Evolutionary conservation across 2,113 vertebrate species (phyloP), one percentile per base, ranked within the genome.

Genomic region (Malurus elegans): DNA sequence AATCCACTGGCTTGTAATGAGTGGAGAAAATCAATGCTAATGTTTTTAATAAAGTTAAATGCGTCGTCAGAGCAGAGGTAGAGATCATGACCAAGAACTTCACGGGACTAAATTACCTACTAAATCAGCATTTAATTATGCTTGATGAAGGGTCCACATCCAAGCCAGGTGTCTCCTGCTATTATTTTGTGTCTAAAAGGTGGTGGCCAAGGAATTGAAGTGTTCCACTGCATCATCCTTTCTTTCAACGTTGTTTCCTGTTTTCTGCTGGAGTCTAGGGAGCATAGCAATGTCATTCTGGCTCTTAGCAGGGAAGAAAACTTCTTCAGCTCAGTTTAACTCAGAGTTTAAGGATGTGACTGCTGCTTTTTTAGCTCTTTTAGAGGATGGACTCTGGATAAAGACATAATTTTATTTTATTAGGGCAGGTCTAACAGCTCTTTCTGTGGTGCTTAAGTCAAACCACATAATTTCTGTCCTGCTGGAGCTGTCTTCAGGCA

Each of bases 31-130:
- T 94, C 86, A 80, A 79, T 82, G 66, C 54, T 79, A 71, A 20
- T 56, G 42, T 85, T 89, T 88, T 92, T 94, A 92, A 76, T 94
- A 44, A 72, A 81, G 88, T 75, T 87, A 79, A 87, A 76, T 76
- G 73, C 88, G 65, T 92, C 1, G 6, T 65, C 38, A n/a, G 79
- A 87, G 84, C 54, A 69, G 74, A 87, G 78, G 48, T 88, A 76
- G 79, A 86, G 82, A 83, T 96, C 58, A 67, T n/a, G 79, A 79
- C 72, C 60, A 66, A 48, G 91, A 61, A 58, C 71, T 91, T 91
- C 65, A 56, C 24, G 20, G 70, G 54, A 83, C 48, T 86, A 75
- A 88, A 78, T 92, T 75, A 65, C 34, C 44, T 45, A 18, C 45
- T 93, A 91, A 88, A 81, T 62, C 38, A 86, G 23, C 50, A 24